These are phyloP conservation scores for Chlorocebus sabaeus DNA, from an alignment of 2,113 vertebrate genomes.

Conservation along the genomic window DNA sequence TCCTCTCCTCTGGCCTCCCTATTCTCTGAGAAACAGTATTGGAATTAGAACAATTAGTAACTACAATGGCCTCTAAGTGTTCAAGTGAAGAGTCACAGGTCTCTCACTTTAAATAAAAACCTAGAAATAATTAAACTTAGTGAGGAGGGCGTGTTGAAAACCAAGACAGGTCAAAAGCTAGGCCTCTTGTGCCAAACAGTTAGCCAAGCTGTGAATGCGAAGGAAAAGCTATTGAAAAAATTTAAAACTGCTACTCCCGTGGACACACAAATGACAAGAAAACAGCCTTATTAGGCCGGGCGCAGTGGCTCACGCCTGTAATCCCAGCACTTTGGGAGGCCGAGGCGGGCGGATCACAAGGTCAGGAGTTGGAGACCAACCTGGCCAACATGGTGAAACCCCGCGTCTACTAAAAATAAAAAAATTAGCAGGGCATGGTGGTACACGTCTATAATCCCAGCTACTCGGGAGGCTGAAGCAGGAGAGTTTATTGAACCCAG, in stretches of 20 bases:
- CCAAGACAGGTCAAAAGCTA: background rate
- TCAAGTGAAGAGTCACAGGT: background rate
- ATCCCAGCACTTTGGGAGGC: background rate
- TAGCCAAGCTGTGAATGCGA: background rate
- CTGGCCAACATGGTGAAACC: background rate
- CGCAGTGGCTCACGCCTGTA: background rate
- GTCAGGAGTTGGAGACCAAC: background rate
- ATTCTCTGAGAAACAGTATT: background rate
- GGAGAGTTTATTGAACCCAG: background rate
- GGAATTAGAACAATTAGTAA: background rate
- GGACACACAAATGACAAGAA: background rate
- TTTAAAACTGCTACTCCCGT: background rate
- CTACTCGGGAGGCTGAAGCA: background rate
- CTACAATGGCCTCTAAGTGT: background rate
- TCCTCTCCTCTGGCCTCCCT: background rate
- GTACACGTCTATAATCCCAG: rapidly evolving
- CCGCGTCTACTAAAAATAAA: background rate
- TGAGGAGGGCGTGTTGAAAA: background rate
- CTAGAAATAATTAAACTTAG: background rate
- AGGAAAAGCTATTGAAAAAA: background rate
- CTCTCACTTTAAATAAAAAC: background rate
- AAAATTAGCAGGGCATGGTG: background rate
- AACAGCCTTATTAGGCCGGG: background rate
- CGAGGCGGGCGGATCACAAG: background rate
- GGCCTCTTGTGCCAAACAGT: background rate